phyloP scores from a whole-genome alignment of 2,797 vertebrate species.

The Mycteria americana region DNA sequence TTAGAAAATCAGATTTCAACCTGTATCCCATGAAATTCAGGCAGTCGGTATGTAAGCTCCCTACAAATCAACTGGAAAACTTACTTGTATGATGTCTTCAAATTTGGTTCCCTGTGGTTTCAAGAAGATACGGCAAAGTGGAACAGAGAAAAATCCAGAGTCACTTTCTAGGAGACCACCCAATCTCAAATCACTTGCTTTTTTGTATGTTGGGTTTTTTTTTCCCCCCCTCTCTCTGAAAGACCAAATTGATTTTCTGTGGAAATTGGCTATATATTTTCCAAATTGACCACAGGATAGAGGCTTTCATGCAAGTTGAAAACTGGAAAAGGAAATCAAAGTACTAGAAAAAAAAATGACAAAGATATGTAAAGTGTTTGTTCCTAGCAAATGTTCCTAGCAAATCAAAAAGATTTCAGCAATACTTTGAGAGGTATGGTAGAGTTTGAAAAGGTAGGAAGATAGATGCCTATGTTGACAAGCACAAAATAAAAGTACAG shows the following conservation, averaged over 20 bases:
- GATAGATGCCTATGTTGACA: not conserved
- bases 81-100: not conserved
- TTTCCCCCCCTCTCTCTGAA: not conserved
- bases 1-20: not conserved
- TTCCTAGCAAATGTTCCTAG: not conserved
- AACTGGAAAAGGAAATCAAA: not conserved
- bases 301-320: not conserved
- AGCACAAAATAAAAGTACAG: not conserved
- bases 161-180: not conserved
- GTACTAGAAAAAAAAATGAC: not conserved
- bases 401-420: not conserved
- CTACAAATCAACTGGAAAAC: not conserved
- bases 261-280: not conserved
- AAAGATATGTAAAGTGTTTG: not conserved
- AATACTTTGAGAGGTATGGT: not conserved
- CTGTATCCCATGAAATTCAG: not conserved
- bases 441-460: not conserved
- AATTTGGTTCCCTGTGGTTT: not conserved
- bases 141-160: not conserved
- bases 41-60: not conserved
- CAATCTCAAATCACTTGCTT: not conserved
- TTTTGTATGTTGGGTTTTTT: not conserved
- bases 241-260: not conserved
- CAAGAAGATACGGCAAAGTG: not conserved
- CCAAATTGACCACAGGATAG: not conserved